Conservation (phyloP, 2,113 vertebrate genomes). For the Gopherus flavomarginatus region DNA sequence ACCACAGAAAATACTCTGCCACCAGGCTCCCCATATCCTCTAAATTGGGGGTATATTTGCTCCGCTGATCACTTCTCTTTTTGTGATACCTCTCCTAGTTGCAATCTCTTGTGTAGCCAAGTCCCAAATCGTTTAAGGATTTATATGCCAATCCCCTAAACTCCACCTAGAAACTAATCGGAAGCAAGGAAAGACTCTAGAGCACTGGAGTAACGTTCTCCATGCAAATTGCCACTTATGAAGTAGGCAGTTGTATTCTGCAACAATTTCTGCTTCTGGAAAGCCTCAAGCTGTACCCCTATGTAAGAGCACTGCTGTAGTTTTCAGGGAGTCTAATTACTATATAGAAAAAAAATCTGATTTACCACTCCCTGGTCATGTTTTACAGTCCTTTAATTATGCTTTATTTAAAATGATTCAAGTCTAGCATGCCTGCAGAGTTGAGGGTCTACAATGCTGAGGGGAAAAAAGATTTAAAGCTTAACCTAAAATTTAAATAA, state of each 20-base stretch:
- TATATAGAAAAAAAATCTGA: not conserved
- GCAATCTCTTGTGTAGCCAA: not conserved
- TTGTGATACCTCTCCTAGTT: too few relatives aligned
- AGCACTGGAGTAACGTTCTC: not conserved
- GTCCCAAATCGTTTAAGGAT: not conserved
- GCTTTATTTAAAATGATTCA: not conserved
- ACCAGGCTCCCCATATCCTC: not conserved
- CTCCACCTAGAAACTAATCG: constrained; percentile 33
- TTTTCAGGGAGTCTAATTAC: not conserved
- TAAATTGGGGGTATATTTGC: not conserved
- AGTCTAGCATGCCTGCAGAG: not conserved
- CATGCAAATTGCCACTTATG: constrained; percentile 8
- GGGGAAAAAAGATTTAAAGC: not conserved
- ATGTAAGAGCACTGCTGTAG: not conserved
- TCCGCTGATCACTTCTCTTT: not conserved
- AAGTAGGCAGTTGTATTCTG: constrained; percentile 33
- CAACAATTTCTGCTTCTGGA: constrained; percentile 43
- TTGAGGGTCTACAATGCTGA: not conserved
- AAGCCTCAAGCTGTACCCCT: not conserved
- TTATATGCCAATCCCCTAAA: constrained; percentile 28
- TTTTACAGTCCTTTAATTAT: constrained; percentile 32
- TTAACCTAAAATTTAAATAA: not conserved
- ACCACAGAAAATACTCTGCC: not conserved
- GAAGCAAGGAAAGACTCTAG: constrained; percentile 35
- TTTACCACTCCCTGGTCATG: constrained; percentile 1